Evolutionary conservation across 1,140 invertebrate genomes (phyloP).

Genomic region (Lepidotrigona ventralis): DNA sequence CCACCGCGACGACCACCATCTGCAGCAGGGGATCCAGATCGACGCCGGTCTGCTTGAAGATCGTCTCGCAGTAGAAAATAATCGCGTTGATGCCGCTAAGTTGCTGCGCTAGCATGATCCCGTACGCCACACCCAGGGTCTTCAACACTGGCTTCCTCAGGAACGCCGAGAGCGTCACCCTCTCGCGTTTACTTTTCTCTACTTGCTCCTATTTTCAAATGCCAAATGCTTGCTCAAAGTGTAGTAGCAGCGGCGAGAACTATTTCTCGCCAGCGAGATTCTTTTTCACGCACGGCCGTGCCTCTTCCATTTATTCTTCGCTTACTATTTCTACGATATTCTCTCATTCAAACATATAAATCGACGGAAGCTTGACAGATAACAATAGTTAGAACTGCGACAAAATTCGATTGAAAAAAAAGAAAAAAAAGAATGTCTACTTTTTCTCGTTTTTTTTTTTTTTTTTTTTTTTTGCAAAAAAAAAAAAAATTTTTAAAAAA

Average conservation of each 20-base stretch:
- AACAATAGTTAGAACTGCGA: no score
- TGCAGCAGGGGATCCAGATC: conserved; percentile 73
- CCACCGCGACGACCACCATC: conserved; percentile 85
- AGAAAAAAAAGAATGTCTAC: no score
- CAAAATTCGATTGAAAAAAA: no score
- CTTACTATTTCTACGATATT: background rate
- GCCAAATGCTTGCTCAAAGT: background rate
- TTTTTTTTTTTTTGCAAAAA: no score
- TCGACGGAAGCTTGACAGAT: no score
- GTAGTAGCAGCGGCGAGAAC: no score
- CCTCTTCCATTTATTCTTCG: background rate
- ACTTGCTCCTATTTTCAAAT: conserved; percentile 40
- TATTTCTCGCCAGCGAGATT: no score
- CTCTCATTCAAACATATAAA: no score
- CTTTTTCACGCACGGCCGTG: background rate
- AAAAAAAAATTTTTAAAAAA: no score
- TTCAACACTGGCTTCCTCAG: conserved; percentile 55
- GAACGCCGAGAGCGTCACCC: conserved; percentile 25
- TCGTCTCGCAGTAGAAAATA: conserved; percentile 87
- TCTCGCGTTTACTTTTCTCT: background rate
- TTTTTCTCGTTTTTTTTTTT: no score
- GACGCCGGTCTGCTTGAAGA: conserved; percentile 80
- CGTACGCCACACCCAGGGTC: conserved; percentile 60
- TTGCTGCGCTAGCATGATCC: conserved; percentile 83
- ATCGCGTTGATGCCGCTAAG: conserved; percentile 91